Base-by-base conservation (phyloP, 2,113 vertebrate genomes). In the Sapayoa aenigma region DNA sequence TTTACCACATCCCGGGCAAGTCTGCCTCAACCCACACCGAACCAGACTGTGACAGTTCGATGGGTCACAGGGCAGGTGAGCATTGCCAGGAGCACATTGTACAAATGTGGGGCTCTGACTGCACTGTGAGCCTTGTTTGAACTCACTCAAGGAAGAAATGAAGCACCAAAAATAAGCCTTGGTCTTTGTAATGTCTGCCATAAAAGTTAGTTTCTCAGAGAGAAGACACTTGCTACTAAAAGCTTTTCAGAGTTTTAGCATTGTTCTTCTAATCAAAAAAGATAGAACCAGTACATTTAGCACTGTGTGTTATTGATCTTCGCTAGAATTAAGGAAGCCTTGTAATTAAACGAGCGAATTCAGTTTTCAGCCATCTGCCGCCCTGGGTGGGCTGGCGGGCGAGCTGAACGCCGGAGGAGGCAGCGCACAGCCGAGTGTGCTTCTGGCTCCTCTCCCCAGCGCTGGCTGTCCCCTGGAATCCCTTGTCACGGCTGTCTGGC, bases 71-170 rank as follows among this genome's bases (percentile, higher is more conserved):
- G 5, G 39, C 58, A 83, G 47, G 41, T 11, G 55, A 52, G 12
- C 14, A 21, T 22, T 9, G 44, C 67, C 60, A 14, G 24, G 4
- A 50, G 21, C 22, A 37, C 55, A 28, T 3, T 0, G 5, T 7
- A 11, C 80, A 14, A 47, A 47, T 22, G 46, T 3, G 0, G 16
- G 58, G 33, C 24, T 74, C 8, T 6, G 47, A 31, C 31, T 24
- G 37, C 2, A n/a, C n/a, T n/a, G 0, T 0, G 12, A 35, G 20
- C 46, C 10, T 6, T 2, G 2, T 1, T 21, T 44, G 44, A 69
- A 25, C 59, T 9, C 50, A 6, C 19, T 4, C 4, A 12, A 18
- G n/a, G 28, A 35, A 71, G 6, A 22, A 21, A 76, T 0, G 12
- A 59, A 37, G 23, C 0, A 2, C 1, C 1, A 53, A 41, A 65